Conservation (phyloP, 2,113 vertebrate species). For the Oceanodroma tethys region DNA sequence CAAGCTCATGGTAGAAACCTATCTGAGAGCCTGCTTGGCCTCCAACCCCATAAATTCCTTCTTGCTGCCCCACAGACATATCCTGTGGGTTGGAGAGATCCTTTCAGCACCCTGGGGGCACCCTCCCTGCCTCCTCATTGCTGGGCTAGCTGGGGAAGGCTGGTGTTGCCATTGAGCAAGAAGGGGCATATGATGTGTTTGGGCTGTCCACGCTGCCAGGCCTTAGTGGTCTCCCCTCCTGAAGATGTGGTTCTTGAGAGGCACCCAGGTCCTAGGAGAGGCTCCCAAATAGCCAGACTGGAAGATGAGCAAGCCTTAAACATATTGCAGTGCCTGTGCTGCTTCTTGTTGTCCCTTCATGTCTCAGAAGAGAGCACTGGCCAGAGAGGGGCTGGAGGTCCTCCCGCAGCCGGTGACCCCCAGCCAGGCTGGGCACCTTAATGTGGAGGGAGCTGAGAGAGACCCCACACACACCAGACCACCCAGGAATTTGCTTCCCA, state of each 20-base stretch:
- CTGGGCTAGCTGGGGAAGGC: background rate
- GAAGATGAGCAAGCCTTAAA: background rate
- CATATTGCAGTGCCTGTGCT: background rate
- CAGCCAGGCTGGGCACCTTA: background rate
- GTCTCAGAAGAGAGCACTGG: background rate
- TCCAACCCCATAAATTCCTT: background rate
- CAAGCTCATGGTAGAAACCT: fast-evolving
- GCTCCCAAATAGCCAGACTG: background rate
- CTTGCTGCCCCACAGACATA: background rate
- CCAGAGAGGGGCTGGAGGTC: background rate
- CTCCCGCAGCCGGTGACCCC: background rate
- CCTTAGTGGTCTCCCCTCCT: background rate
- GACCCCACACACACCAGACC: fast-evolving
- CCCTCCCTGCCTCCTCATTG: background rate
- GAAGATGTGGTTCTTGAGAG: background rate
- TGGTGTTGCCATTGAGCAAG: background rate
- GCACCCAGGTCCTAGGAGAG: background rate
- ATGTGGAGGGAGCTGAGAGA: background rate
- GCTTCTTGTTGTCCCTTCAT: background rate
- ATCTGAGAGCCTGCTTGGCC: background rate
- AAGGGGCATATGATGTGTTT: background rate
- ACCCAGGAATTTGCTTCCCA: background rate
- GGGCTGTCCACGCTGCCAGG: background rate
- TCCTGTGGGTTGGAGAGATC: background rate
- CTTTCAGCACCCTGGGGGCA: background rate